Evolutionary conservation across 2,888 invertebrate genomes (phyloP), one percentile per base, ranked within the genome.

Genomic region (Crossocerus cetratus): DNA sequence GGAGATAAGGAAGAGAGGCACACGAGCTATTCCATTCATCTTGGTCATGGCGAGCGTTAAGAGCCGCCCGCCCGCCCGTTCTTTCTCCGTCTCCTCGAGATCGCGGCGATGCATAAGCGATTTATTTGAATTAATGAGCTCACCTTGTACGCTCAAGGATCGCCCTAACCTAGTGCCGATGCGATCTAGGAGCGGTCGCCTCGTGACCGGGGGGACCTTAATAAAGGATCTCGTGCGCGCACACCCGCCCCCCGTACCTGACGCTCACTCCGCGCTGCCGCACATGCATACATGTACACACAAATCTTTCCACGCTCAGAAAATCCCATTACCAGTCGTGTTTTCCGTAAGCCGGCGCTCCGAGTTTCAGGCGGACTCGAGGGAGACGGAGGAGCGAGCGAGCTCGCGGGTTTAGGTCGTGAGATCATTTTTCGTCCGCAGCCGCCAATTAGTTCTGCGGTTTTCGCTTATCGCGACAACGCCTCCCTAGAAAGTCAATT

Each of bases 91-190:
- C 77, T 69, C 32, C 61, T 63, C 77, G 77, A 81, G 85, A 85
- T 84, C 81, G 81, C 81, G 79, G 71, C 77, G 81, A 84, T 82
- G 83, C 83, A 84, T 84, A 82, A 82, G 59, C 86, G 83, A 85
- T 86, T 84, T 86, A 85, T 86, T 84, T 83, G 84, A 85, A 85
- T 86, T 85, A 86, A 85, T 85, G 85, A 85, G 84, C 83, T 85
- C 80, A 80, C 77, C 78, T 75, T 77, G 72, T 65, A 60, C 72
- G 70, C 45, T 67, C 65, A 62, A 57, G 73, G 74, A 79, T 73
- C 69, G 72, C 65, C 57, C 74, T 77, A 82, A 81, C 79, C 61
- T 77, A 71, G 62, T 32, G 32, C 67, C 78, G 82, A 82, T 82
- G 69, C 75, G 82, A 82, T 82, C 82, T 82, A 59, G 59, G 21